Evolutionary conservation across 64 coral and sea anemone species (phyloP).

Genomic region (Pocillopora damicornis): DNA sequence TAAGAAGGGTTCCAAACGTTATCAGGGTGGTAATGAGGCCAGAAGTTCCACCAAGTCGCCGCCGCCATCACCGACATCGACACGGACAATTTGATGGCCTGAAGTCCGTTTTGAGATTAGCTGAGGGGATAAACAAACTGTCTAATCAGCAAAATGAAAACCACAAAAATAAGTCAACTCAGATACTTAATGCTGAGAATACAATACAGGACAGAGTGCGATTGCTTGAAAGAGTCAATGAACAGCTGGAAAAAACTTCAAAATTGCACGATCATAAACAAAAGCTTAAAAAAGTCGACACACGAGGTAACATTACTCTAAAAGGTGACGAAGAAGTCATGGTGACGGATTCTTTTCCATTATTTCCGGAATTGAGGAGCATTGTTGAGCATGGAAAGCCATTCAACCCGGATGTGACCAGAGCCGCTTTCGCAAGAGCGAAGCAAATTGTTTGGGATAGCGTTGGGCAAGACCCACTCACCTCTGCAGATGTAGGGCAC

Average conservation of each 20-base stretch:
- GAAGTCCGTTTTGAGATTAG: not conserved
- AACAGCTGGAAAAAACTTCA: not conserved
- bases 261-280: not conserved
- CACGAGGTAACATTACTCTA: not conserved
- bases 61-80: not conserved
- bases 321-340: not conserved
- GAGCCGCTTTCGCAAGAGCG: conserved; percentile 22
- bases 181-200: not conserved
- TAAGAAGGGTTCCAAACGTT: conserved; percentile 1
- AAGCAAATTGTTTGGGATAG: conserved; percentile 42
- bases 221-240: conserved; percentile 22
- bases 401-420: conserved; percentile 23
- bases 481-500: not conserved
- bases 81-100: not conserved
- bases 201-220: conserved; percentile 5
- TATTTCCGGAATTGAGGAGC: conserved; percentile 35
- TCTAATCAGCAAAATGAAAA: not conserved
- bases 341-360: conserved; percentile 1
- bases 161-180: not conserved
- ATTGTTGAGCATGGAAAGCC: conserved; percentile 26
- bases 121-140: conserved; percentile 1
- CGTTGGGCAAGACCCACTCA: not conserved
- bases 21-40: conserved; percentile 17
- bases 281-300: not conserved
- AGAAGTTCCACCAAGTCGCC: conserved; percentile 5